Evolutionary conservation across 2,888 invertebrate species (phyloP).

Genomic region (Polyploca ridens): DNA sequence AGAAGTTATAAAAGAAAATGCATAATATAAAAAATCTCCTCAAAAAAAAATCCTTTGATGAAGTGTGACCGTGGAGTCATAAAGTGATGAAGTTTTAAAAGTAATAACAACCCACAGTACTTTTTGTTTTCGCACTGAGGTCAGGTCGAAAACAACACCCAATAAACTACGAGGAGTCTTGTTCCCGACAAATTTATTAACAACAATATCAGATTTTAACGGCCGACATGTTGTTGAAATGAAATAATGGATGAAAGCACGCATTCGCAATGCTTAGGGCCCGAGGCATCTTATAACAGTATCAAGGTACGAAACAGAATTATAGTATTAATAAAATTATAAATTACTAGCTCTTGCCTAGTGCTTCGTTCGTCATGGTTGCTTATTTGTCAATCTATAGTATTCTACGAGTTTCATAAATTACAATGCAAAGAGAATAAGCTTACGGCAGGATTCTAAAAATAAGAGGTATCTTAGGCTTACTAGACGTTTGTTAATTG

Average conservation of each 20-base stretch:
- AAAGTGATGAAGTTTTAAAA: not conserved
- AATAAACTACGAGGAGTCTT: conserved; percentile 42
- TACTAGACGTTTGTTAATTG: no score
- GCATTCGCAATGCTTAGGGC: conserved; percentile 43
- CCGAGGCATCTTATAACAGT: conserved; percentile 20
- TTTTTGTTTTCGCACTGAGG: conserved; percentile 13
- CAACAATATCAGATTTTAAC: conserved; percentile 46
- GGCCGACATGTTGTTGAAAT: conserved; percentile 46
- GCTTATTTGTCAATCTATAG: not conserved
- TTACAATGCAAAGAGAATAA: no score
- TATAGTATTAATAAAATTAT: conserved; percentile 1
- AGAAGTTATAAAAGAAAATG: no score
- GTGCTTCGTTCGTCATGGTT: not conserved
- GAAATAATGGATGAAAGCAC: conserved; percentile 62
- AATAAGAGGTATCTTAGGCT: no score
- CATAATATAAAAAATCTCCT: no score
- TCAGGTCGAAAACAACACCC: conserved; percentile 21
- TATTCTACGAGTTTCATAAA: no score
- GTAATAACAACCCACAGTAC: not conserved
- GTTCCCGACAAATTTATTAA: conserved; percentile 44
- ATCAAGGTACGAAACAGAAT: not conserved
- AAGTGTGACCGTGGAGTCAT: no score
- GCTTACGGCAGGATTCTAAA: no score
- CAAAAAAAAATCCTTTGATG: no score
- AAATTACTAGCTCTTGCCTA: conserved; percentile 1